Conservation (phyloP, 2,888 invertebrate genomes). For the Drosophila colorata region DNA sequence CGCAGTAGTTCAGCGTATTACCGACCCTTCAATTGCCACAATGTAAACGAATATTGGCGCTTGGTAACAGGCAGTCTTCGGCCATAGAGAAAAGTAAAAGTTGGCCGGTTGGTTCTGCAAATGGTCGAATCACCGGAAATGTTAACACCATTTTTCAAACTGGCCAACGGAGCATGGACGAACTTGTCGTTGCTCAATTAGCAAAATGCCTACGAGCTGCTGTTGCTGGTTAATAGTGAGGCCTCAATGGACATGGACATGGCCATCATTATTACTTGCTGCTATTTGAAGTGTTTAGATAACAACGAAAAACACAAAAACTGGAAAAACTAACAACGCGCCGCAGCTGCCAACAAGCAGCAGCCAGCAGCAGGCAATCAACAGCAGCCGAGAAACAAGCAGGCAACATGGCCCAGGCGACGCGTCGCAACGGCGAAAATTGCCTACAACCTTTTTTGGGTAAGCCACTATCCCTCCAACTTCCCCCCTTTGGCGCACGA, state of each 20-base stretch:
- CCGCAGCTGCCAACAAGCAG: constrained; percentile 4
- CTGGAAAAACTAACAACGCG: constrained; percentile 62
- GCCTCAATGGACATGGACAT: constrained; percentile 59
- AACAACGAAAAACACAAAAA: constrained; percentile 35
- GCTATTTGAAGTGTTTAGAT: constrained; percentile 55
- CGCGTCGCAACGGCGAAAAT: constrained; percentile 30
- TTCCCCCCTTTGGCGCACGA: not conserved
- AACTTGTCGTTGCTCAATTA: constrained; percentile 76
- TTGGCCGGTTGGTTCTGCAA: constrained; percentile 66
- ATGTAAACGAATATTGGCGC: constrained; percentile 44
- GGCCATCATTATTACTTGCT: constrained; percentile 64
- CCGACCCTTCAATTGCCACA: constrained; percentile 57
- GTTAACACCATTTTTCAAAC: constrained; percentile 75
- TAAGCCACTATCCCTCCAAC: constrained; percentile 15
- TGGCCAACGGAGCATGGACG: constrained; percentile 49
- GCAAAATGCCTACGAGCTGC: constrained; percentile 67
- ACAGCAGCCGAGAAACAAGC: constrained; percentile 6
- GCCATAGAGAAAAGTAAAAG: constrained; percentile 69
- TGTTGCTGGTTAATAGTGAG: constrained; percentile 44
- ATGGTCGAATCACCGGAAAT: constrained; percentile 70
- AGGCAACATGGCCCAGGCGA: constrained; percentile 22
- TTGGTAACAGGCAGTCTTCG: constrained; percentile 43
- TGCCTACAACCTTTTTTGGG: constrained; percentile 56
- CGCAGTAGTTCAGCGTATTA: constrained; percentile 20
- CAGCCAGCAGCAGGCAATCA: constrained; percentile 7